A percentile compares a stretch with the other conserved stretches of the same genome.
phyloP scores from a whole-genome alignment of 2,113 vertebrate genomes.

The Bubalus kerabau region DNA sequence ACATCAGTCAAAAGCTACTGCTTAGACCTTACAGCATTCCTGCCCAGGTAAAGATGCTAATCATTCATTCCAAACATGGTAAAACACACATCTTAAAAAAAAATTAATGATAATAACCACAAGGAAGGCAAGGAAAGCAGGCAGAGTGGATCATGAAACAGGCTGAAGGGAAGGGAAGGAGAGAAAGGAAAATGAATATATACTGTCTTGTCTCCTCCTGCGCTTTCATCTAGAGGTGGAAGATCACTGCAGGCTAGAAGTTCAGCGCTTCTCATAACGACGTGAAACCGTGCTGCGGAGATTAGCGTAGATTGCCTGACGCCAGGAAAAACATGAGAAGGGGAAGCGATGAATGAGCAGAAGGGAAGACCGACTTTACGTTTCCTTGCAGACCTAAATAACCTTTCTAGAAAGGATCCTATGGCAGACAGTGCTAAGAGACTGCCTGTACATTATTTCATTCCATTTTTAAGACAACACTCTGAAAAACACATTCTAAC shows the following conservation, averaged over 20 bases:
- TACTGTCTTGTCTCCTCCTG: not conserved
- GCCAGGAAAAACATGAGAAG: not conserved
- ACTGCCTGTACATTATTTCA: not conserved
- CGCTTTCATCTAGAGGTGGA: not conserved
- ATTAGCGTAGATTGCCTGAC: not conserved
- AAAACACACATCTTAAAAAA: not conserved
- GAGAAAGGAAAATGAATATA: not conserved
- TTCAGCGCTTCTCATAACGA: not conserved
- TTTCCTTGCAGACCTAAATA: not conserved
- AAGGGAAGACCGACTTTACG: not conserved
- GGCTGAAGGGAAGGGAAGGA: not conserved
- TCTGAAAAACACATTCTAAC: slow-evolving; percentile 1
- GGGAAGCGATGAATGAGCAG: not conserved
- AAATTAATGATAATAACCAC: too few species aligned
- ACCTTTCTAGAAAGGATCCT: not conserved
- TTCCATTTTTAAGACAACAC: not conserved
- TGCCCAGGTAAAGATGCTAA: not conserved
- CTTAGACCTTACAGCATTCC: not conserved
- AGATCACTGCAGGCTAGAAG: too few species aligned
- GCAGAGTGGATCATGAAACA: not conserved
- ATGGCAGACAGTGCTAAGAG: not conserved
- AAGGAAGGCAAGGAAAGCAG: not conserved
- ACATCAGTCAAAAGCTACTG: not conserved
- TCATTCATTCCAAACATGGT: not conserved
- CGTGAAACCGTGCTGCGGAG: not conserved